These are phyloP conservation scores for Epinephelus awoara DNA, from an alignment of 2,797 vertebrate species.

Conservation along the genomic window DNA sequence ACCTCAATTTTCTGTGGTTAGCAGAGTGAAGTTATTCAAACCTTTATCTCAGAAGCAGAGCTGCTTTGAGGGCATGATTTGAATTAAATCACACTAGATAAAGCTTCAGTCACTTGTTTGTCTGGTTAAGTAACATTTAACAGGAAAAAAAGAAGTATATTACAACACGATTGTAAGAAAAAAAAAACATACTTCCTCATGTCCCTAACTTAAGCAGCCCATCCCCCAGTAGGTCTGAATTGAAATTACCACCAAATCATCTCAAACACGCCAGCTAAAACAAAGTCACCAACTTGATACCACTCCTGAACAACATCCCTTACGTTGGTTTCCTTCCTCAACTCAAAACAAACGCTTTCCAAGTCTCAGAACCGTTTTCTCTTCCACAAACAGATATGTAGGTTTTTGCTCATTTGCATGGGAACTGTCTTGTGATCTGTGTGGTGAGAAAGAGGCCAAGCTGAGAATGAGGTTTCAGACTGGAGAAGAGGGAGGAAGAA, in stretches of 20 bases:
- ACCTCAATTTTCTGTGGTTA: neutral
- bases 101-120: neutral
- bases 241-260: neutral
- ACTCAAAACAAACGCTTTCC: conserved; percentile 6
- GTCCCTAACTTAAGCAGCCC: neutral
- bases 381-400: conserved; percentile 2
- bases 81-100: conserved; percentile 6
- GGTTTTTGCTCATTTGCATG: conserved; percentile 13
- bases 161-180: neutral
- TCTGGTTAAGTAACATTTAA: neutral
- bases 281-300: neutral
- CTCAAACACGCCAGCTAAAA: no score
- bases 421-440: conserved; percentile 46
- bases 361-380: neutral
- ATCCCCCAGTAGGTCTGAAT: neutral
- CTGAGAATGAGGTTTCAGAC: conserved; percentile 36
- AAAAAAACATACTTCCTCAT: neutral
- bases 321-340: neutral
- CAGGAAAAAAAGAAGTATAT: neutral
- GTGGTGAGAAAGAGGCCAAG: conserved; percentile 19
- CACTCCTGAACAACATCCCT: neutral
- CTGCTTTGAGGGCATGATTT: neutral
- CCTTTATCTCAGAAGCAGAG: neutral
- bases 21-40: neutral
- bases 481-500: conserved; percentile 27